phyloP scores from a whole-genome alignment of 1,140 invertebrate genomes.

The Cotesia typhae region DNA sequence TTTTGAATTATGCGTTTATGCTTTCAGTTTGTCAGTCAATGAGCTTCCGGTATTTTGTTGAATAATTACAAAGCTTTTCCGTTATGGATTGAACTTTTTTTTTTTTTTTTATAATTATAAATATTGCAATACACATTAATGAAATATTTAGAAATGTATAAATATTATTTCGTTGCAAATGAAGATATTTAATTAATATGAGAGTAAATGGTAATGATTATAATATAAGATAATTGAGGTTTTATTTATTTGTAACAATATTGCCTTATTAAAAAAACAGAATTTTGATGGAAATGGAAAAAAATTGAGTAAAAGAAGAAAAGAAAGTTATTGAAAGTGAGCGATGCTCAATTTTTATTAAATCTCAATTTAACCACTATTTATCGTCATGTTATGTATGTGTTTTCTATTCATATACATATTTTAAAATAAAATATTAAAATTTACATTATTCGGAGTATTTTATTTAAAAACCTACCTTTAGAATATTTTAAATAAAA shows the following conservation, averaged over 20 bases:
- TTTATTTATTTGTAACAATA: constrained; percentile 46
- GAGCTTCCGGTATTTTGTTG: no score
- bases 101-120: no score
- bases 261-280: constrained; percentile 40
- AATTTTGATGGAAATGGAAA: not conserved
- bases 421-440: constrained; percentile 61
- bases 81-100: no score
- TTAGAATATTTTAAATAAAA: no score
- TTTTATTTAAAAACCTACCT: constrained; percentile 11
- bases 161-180: no score
- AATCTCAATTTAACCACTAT: constrained; percentile 37
- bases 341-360: not conserved
- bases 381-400: constrained; percentile 60
- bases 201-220: no score
- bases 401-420: constrained; percentile 64
- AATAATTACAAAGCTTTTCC: no score
- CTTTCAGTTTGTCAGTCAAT: not conserved
- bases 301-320: not conserved
- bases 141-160: no score
- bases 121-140: no score
- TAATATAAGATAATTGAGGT: constrained; percentile 1
- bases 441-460: not conserved
- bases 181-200: no score
- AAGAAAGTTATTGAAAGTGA: not conserved
- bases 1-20: not conserved